Conservation (phyloP, 2,113 vertebrate genomes). For the Edolisoma coerulescens region DNA sequence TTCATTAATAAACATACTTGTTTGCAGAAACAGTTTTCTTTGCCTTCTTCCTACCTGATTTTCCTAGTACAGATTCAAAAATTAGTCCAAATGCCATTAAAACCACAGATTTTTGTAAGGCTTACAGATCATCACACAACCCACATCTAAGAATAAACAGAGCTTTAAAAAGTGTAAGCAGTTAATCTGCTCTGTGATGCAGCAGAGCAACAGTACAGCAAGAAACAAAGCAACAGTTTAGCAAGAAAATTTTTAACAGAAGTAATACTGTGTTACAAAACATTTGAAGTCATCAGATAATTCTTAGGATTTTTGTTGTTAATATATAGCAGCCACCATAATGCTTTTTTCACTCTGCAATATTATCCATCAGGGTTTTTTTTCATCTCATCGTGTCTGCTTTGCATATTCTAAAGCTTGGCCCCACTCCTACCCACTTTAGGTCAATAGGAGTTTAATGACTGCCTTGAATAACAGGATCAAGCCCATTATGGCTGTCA, state of each 20-base stretch:
- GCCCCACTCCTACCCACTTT: not conserved
- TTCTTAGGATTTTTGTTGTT: not conserved
- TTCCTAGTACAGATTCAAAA: not conserved
- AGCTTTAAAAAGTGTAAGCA: not conserved
- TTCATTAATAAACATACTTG: not conserved
- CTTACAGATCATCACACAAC: not conserved
- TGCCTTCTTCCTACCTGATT: not conserved
- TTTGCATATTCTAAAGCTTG: conserved; percentile 4
- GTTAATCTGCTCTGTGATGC: not conserved
- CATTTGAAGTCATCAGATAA: not conserved
- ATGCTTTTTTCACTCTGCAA: not conserved
- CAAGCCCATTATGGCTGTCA: conserved; percentile 34
- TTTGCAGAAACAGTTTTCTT: not conserved
- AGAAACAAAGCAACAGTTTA: no score
- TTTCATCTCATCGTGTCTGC: not conserved
- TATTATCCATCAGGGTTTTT: not conserved
- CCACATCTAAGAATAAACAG: not conserved
- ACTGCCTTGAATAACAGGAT: conserved; percentile 37
- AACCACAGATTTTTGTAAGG: not conserved
- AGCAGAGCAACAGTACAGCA: not conserved
- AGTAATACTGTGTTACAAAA: not conserved
- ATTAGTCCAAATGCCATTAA: not conserved
- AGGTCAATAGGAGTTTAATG: conserved; percentile 39
- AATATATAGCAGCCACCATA: not conserved
- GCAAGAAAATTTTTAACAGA: not conserved